Base-by-base conservation (phyloP, 1,140 invertebrate genomes). In the Megalopta genalis region DNA sequence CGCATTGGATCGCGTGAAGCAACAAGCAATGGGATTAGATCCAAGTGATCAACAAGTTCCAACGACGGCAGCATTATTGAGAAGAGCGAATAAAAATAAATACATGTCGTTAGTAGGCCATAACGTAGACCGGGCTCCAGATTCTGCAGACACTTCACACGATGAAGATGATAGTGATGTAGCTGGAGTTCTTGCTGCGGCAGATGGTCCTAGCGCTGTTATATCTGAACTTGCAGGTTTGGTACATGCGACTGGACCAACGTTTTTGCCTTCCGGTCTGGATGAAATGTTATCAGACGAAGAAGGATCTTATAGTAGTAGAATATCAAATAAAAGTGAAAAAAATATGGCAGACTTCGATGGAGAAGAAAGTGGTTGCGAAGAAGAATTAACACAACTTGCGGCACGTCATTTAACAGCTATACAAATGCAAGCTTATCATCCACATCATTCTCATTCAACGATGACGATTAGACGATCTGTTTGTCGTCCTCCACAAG, bases 301-400 rank as follows among this genome's bases (percentile, higher is more conserved):
- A 88, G 95, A 95, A 80, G 96, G 96, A 1, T 96, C 96, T 80
- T 96, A 97, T 87, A 98, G 97, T 59, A 98, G 97, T 27, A 94
- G 97, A 25, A 96, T 98, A 92, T 98, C 97, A 60, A 97, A 96
- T 76, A 98, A 98, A 93, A 98, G 97, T n/a, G 97, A 98, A 84
- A 98, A 98, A 82, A 98, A 98, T 91, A 96, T 98, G 95, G 97
- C 97, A 0, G 98, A 98, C 92, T 97, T 99, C 88, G 98, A 98
- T 85, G 98, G 98, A 37, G 98, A 99, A 88, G 97, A 98, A 85
- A 97, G 96, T 52, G 96, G 95, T 32, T 96, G 96, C 91, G 96
- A 98, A 89, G 97, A 98, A 85, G 97, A 98, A 91, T 91, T 98
- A 21, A 96, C 96, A 0, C 95, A 97, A 81, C 94, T 97, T 16